Conservation (phyloP, 1,140 invertebrate genomes). For the Eupeodes corollae region DNA sequence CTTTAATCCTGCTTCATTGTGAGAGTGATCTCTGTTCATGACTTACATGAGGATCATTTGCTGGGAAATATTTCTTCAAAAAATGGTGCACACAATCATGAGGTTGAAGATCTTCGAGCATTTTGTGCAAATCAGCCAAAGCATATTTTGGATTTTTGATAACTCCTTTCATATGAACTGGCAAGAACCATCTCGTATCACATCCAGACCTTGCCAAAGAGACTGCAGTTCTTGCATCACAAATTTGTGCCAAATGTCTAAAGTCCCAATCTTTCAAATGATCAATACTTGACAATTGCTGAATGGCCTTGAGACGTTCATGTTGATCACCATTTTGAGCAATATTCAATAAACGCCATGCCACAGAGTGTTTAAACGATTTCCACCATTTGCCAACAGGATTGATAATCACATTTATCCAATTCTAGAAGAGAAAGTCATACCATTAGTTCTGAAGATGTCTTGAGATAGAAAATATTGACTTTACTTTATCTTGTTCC, state of each 20-base stretch:
- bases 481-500: slow-evolving; percentile 24
- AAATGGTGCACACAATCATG: slow-evolving; percentile 28
- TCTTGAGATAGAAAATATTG: background rate
- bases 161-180: slow-evolving; percentile 24
- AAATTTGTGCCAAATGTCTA: slow-evolving; percentile 49
- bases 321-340: slow-evolving; percentile 34
- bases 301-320: slow-evolving; percentile 37
- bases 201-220: slow-evolving; percentile 45
- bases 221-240: slow-evolving; percentile 50
- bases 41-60: slow-evolving; percentile 23
- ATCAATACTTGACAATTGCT: slow-evolving; percentile 35
- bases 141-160: slow-evolving; percentile 32
- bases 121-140: slow-evolving; percentile 25
- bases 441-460: background rate
- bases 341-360: slow-evolving; percentile 38
- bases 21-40: background rate
- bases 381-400: slow-evolving; percentile 38
- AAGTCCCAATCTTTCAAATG: slow-evolving; percentile 47
- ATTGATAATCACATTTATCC: slow-evolving; percentile 35
- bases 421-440: slow-evolving; percentile 15
- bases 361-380: slow-evolving; percentile 40
- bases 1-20: background rate
- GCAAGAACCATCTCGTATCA: slow-evolving; percentile 45
- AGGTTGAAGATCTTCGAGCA: slow-evolving; percentile 22
- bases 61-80: slow-evolving; percentile 34